Evolutionary conservation across 2,888 invertebrate species (phyloP), one percentile per base, ranked within the genome.

Genomic region (Spisula solida): DNA sequence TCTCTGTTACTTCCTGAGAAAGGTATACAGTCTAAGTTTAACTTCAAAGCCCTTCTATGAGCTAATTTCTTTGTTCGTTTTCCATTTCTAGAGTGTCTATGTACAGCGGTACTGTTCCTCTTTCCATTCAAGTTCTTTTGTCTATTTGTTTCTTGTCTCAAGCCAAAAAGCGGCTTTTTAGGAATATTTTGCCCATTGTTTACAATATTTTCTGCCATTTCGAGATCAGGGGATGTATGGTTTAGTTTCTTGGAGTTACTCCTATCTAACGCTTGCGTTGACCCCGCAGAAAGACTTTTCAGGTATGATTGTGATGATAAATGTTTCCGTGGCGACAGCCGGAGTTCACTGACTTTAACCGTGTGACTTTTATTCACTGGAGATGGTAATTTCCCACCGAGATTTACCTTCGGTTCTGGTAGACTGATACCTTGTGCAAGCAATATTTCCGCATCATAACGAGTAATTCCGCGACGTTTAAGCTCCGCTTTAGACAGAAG

Each of bases 371-470:
- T 86, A n/a, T 75, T 78, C 10, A 91, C 55, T 0, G 79, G 51
- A 12, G 86, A 78, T 0, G 91, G 90, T 56, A 93, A 81, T 82
- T 91, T 91, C n/a, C 88, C 88, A 34, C 93, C 94, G 0, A 92
- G 83, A 16, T 93, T 93, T 31, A 91, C 94, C 88, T 93, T 94
- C 0, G 96, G 95, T 80, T 95, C 95, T 12, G 96, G 96, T 41
- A 96, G 91, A 25, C 91, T 91, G 8, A 95, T 92, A 8, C 96
- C 96, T 91, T 96, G 96, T 34, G 95, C 94, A 14, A 96, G 93
- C 51, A 96, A 93, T 41, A 96, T 95, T 92, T 96, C 96, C 0
- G 96, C 96, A 94, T 96, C 96, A 86, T 96, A 96, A 12, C 96
- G 92, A 18, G 96, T 96, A 55, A 96, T 96, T 5, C 96, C 96